Conservation (phyloP, 2,888 invertebrate species). For the Trachelus stipa region DNA sequence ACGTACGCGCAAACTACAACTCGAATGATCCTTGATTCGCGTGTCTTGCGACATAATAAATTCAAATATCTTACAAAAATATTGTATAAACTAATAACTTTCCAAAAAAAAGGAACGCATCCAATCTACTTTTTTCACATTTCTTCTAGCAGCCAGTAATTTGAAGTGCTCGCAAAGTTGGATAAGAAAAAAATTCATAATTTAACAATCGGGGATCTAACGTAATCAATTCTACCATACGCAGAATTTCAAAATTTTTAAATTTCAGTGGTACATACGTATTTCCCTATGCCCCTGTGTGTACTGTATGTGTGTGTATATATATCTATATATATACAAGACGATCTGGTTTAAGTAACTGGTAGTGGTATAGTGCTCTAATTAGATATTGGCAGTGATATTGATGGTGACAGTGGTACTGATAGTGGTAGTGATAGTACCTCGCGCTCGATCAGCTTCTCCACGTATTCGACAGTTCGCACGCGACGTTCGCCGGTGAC, state of each 20-base stretch:
- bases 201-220: neutral
- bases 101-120: too few species aligned
- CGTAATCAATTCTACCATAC: neutral
- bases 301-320: neutral
- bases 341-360: neutral
- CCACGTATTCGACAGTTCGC: constrained; percentile 93
- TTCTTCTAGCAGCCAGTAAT: neutral
- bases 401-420: neutral
- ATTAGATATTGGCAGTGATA: neutral
- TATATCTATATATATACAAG: neutral
- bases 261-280: neutral
- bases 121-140: neutral
- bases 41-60: neutral
- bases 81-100: neutral
- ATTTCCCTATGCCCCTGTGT: neutral
- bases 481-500: constrained; percentile 86
- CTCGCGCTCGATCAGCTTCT: constrained; percentile 96
- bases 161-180: neutral
- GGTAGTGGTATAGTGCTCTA: neutral
- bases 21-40: neutral
- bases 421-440: constrained; percentile 68
- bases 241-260: neutral
- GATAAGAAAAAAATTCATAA: neutral
- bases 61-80: neutral
- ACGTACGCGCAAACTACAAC: neutral